Conservation (phyloP, 2,113 vertebrate species). For the Microcebus griseorufus region DNA sequence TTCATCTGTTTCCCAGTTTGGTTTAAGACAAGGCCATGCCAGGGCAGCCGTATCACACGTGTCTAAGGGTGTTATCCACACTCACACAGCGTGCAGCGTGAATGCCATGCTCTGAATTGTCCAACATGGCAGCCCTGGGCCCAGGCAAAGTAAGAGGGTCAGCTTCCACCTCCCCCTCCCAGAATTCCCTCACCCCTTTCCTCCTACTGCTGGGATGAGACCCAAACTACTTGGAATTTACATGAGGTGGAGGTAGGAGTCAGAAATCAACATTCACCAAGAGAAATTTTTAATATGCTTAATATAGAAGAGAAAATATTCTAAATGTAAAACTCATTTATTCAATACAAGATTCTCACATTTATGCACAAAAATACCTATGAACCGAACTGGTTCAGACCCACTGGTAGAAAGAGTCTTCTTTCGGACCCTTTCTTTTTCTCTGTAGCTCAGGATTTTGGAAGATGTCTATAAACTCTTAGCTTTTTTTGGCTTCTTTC, state of each 20-base stretch:
- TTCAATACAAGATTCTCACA: background rate
- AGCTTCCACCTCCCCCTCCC: no score
- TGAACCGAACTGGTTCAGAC: background rate
- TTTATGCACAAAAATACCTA: background rate
- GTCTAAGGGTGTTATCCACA: no score
- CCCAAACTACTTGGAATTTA: background rate
- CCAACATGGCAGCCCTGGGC: no score
- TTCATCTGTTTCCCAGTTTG: background rate
- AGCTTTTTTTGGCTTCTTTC: background rate
- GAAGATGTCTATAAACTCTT: background rate
- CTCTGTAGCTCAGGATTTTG: background rate
- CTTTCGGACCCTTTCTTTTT: background rate
- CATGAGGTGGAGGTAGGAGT: background rate
- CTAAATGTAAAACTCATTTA: background rate
- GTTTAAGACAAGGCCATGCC: background rate
- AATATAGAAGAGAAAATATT: background rate
- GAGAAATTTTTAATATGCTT: background rate
- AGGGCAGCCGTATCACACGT: background rate
- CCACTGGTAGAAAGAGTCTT: background rate
- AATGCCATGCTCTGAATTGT: rapidly evolving
- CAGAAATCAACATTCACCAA: background rate
- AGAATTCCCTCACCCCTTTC: no score
- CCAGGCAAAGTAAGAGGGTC: background rate
- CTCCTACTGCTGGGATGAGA: background rate
- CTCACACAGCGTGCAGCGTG: background rate